These are phyloP conservation scores for Sitta carolinensis DNA, from an alignment of 2,797 vertebrate genomes.

Conservation along the genomic window DNA sequence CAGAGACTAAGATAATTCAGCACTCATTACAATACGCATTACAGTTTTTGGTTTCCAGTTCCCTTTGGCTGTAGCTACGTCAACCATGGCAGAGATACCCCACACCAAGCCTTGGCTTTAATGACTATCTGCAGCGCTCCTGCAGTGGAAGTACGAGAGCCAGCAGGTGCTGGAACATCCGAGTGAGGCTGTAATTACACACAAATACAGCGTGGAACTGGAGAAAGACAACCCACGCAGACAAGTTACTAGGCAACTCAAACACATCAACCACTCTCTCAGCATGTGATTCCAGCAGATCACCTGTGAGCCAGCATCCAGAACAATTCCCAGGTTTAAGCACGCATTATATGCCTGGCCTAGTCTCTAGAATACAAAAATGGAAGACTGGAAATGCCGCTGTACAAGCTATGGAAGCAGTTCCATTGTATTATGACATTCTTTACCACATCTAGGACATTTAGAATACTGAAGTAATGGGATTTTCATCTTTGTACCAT, in stretches of 20 bases:
- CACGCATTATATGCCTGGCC: rapidly evolving
- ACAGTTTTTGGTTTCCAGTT: background rate
- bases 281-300: background rate
- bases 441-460: background rate
- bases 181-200: rapidly evolving
- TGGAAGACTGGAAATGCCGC: background rate
- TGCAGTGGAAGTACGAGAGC: rapidly evolving
- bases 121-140: background rate
- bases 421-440: background rate
- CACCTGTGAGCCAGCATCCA: background rate
- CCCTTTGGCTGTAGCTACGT: background rate
- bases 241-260: background rate
- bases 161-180: background rate
- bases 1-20: background rate
- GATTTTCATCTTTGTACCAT: background rate
- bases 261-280: background rate
- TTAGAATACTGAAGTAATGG: background rate
- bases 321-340: background rate
- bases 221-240: background rate
- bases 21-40: rapidly evolving
- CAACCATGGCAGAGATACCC: rapidly evolving
- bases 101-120: background rate
- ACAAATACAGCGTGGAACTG: rapidly evolving
- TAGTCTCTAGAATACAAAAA: background rate
- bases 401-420: background rate